phyloP scores from a whole-genome alignment of 2,888 invertebrate species.

The Willowsia nigromaculata region DNA sequence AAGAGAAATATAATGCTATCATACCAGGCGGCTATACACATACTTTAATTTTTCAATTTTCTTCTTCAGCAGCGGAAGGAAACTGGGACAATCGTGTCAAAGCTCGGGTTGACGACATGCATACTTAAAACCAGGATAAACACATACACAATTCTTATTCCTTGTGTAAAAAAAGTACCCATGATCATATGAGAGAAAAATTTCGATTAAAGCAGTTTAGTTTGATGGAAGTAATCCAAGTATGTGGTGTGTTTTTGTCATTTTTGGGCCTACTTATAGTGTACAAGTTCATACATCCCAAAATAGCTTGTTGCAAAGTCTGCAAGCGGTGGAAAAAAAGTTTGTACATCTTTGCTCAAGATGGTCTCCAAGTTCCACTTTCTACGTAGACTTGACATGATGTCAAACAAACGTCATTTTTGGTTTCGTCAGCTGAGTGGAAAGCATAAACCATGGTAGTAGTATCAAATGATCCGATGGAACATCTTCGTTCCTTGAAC shows the following conservation, averaged over 20 bases:
- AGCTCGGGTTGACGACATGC: conserved; percentile 1
- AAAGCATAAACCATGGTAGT: neutral
- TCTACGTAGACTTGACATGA: conserved; percentile 41
- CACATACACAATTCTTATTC: neutral
- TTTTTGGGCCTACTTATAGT: neutral
- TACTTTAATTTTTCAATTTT: conserved; percentile 58
- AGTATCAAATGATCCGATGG: conserved; percentile 15
- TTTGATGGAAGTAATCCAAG: neutral
- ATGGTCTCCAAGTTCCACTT: neutral
- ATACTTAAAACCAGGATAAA: conserved; percentile 15
- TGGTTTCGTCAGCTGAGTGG: conserved; percentile 33
- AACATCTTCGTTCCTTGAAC: neutral
- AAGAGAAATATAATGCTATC: neutral
- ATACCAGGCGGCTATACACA: neutral
- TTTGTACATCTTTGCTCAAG: neutral
- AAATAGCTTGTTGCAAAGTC: neutral
- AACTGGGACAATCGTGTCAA: conserved; percentile 48
- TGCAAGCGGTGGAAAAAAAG: neutral
- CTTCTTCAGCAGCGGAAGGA: neutral
- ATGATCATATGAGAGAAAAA: neutral
- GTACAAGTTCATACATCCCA: neutral
- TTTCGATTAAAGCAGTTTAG: neutral
- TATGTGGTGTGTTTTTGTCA: neutral
- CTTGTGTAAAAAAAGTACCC: neutral
- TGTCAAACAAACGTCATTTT: conserved; percentile 63